Evolutionary conservation across 2,888 invertebrate species (phyloP).

Genomic region (Hypomecis punctinalis): DNA sequence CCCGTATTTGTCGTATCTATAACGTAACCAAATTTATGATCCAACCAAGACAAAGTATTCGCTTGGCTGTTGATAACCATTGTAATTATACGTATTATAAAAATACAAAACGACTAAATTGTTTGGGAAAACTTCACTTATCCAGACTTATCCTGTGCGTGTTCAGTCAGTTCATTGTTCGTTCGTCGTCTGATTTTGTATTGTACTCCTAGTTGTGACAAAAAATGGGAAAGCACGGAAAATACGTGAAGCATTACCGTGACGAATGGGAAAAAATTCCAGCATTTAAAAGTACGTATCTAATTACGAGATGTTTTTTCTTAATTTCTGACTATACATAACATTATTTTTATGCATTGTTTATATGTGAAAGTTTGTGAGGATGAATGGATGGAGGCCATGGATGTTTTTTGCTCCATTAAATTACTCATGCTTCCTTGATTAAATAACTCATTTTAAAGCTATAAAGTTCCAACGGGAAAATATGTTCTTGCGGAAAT

Average conservation of each 20-base stretch:
- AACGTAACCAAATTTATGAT: slow-evolving; percentile 24
- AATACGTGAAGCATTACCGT: slow-evolving; percentile 10
- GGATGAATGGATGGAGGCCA: slow-evolving; percentile 1
- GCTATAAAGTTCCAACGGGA: too few species aligned
- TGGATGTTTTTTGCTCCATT: slow-evolving; percentile 18
- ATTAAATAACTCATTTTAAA: too few species aligned
- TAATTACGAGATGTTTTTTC: slow-evolving; percentile 13
- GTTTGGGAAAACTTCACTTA: slow-evolving; percentile 24
- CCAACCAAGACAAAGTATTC: slow-evolving; percentile 21
- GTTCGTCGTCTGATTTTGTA: slow-evolving; percentile 19
- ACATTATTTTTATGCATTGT: too few species aligned
- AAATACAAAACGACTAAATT: slow-evolving; percentile 23
- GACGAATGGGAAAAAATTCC: slow-evolving; percentile 17
- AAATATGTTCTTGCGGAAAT: too few species aligned
- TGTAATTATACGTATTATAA: too few species aligned
- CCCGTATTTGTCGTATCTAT: slow-evolving; percentile 21
- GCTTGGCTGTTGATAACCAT: too few species aligned
- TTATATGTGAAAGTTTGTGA: slow-evolving; percentile 11
- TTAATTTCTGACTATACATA: slow-evolving; percentile 14
- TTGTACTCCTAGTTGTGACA: slow-evolving; percentile 15
- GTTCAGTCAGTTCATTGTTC: slow-evolving; percentile 12
- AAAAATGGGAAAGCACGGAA: too few species aligned
- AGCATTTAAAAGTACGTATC: slow-evolving; percentile 23
- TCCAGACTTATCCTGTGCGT: slow-evolving; percentile 23
- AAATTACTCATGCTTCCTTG: background rate